Evolutionary conservation across 2,113 vertebrate genomes (phyloP).

Genomic region (Hippopotamus amphibius): DNA sequence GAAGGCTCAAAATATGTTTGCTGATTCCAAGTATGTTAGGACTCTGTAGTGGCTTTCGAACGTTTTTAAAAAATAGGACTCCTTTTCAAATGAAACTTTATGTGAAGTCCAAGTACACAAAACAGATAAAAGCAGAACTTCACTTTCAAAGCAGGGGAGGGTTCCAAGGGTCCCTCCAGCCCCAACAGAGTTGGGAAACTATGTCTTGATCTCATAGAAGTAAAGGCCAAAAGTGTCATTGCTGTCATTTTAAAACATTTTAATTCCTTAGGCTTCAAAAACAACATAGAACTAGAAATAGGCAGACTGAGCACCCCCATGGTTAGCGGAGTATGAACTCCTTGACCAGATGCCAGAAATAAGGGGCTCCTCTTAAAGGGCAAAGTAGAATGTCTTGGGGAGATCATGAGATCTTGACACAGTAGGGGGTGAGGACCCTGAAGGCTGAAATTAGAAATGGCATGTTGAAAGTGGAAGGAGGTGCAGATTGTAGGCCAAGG

Average conservation of each 20-base stretch:
- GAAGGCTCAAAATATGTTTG: neutral
- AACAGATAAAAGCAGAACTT: slow-evolving; percentile 56
- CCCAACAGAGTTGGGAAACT: neutral
- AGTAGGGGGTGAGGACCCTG: neutral
- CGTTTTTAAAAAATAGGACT: slow-evolving; percentile 26
- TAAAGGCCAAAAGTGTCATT: neutral
- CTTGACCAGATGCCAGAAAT: slow-evolving; percentile 54
- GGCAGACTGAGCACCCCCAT: neutral
- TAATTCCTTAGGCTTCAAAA: slow-evolving; percentile 63
- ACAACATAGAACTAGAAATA: slow-evolving; percentile 50
- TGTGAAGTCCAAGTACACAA: neutral
- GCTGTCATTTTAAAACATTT: neutral
- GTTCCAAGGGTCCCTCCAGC: neutral
- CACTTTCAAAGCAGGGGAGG: neutral
- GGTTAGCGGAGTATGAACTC: neutral
- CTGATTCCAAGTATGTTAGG: neutral
- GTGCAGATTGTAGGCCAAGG: neutral
- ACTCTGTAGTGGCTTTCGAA: slow-evolving; percentile 32
- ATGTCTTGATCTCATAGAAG: neutral
- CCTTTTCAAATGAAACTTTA: slow-evolving; percentile 49
- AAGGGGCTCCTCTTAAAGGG: neutral
- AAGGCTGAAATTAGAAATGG: slow-evolving; percentile 10
- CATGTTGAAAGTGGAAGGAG: neutral
- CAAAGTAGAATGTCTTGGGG: neutral
- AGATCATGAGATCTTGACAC: neutral